These are phyloP conservation scores for Charaxes varanes DNA, from an alignment of 1,140 invertebrate genomes.

Conservation along the genomic window DNA sequence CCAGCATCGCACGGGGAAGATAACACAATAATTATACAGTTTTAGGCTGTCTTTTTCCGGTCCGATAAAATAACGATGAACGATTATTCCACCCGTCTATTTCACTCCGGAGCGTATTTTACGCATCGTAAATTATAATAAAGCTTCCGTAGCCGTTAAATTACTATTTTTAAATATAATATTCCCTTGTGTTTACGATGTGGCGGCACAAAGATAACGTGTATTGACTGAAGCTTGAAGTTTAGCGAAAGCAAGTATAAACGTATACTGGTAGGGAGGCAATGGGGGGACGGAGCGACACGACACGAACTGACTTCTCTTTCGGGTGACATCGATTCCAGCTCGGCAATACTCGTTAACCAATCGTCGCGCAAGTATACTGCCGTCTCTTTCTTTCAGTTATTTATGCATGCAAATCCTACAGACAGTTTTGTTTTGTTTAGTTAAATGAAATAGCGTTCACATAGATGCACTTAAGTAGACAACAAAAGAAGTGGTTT, in stretches of 20 bases:
- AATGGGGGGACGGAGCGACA: conserved; percentile 21
- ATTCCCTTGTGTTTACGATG: conserved; percentile 20
- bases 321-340: conserved; percentile 58
- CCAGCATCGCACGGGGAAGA: conserved; percentile 63
- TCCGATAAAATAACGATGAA: conserved; percentile 20
- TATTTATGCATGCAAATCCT: no score
- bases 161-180: conserved; percentile 17
- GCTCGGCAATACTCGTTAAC: conserved; percentile 40
- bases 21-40: conserved; percentile 59
- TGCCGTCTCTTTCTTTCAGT: conserved; percentile 17
- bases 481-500: no score
- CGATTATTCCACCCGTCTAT: conserved; percentile 32
- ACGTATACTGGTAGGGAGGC: conserved; percentile 28
- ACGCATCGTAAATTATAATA: conserved; percentile 44
- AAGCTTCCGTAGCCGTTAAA: conserved; percentile 1
- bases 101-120: conserved; percentile 68
- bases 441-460: no score
- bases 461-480: no score
- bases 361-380: conserved; percentile 26
- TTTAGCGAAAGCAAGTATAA: conserved; percentile 53
- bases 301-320: conserved; percentile 13
- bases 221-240: conserved; percentile 25
- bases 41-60: conserved; percentile 37
- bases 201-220: conserved; percentile 31
- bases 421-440: no score